These are phyloP conservation scores for Aegotheles bennettii DNA, from an alignment of 2,113 vertebrate species.

Conservation along the genomic window DNA sequence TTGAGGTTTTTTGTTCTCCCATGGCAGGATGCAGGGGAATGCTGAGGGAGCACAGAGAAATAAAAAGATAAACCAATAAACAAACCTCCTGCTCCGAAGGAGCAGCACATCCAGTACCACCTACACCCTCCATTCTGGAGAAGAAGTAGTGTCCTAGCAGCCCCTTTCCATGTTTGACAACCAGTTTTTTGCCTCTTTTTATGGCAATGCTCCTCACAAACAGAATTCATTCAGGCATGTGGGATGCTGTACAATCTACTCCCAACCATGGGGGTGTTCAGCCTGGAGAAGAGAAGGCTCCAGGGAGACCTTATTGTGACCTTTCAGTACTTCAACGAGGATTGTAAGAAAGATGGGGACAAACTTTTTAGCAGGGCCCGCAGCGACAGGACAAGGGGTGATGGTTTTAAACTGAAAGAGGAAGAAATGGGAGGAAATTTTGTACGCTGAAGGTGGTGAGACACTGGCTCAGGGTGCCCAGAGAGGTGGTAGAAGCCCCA, in stretches of 20 bases:
- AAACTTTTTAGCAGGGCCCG: no score
- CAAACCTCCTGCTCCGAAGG: background rate
- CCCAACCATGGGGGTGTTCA: background rate
- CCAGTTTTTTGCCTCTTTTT: fast-evolving
- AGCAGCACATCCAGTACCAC: background rate
- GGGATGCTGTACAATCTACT: background rate
- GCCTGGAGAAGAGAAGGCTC: no score
- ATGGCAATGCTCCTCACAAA: background rate
- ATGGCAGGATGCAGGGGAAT: fast-evolving
- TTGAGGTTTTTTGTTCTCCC: background rate
- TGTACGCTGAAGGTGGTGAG: no score
- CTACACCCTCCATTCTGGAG: background rate
- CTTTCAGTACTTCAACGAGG: no score
- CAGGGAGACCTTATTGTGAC: no score
- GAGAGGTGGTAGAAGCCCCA: no score
- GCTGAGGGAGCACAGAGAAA: background rate
- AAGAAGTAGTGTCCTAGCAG: fast-evolving
- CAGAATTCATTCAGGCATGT: fast-evolving
- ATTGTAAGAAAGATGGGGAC: no score
- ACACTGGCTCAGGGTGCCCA: no score
- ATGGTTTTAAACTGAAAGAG: no score
- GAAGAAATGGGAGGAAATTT: no score
- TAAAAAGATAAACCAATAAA: background rate
- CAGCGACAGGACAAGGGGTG: no score
- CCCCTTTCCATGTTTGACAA: fast-evolving